Evolutionary conservation across 2,113 vertebrate species (phyloP).

Genomic region (Cinclus mexicanus): DNA sequence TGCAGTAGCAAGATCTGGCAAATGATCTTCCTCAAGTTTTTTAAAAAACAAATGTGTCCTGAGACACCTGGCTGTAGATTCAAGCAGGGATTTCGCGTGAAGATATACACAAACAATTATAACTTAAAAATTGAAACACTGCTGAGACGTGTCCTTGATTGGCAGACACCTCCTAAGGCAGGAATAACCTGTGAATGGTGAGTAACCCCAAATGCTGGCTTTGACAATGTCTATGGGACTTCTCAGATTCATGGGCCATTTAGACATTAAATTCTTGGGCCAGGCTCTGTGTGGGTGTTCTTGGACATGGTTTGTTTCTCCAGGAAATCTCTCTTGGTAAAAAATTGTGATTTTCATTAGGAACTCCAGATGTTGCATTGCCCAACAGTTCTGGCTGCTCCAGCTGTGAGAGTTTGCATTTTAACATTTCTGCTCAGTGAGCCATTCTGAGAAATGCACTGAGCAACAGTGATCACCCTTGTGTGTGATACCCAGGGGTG

Average conservation of each 20-base stretch:
- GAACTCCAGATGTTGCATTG: not conserved
- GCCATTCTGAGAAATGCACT: fast-evolving
- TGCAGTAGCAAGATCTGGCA: not conserved
- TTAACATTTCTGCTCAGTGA: not conserved
- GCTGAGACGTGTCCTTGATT: not conserved
- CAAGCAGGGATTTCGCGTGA: not conserved
- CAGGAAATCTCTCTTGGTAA: not conserved
- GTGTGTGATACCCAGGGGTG: no score
- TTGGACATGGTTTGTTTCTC: not conserved
- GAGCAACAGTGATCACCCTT: fast-evolving
- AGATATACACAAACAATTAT: not conserved
- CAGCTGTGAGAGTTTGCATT: not conserved
- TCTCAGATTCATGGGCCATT: not conserved
- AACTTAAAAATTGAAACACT: not conserved
- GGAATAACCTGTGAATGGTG: not conserved
- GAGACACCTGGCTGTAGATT: not conserved
- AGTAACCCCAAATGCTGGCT: not conserved
- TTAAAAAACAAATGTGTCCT: not conserved
- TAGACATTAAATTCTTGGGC: not conserved
- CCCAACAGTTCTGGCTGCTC: not conserved
- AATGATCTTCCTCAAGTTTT: not conserved
- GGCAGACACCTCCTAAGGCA: not conserved
- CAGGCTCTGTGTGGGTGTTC: not conserved
- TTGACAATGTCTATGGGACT: not conserved
- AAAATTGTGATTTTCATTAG: not conserved